Conservation (phyloP, 2,888 invertebrate genomes). For the Auanema freiburgensis region DNA sequence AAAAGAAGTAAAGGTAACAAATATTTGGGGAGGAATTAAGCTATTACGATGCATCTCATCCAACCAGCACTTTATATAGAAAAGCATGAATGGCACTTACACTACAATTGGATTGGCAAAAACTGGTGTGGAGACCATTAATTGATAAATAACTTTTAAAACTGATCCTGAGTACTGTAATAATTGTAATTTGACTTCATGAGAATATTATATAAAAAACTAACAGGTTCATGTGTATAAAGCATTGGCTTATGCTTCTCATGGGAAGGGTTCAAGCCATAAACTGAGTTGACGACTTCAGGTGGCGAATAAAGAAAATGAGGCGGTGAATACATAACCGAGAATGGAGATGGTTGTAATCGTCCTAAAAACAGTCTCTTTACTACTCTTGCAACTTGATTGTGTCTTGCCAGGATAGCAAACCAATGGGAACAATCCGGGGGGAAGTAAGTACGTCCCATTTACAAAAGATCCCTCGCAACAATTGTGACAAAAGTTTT, state of each 20-base stretch:
- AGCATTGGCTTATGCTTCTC: constrained; percentile 38
- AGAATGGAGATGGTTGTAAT: constrained; percentile 47
- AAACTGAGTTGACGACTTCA: constrained; percentile 38
- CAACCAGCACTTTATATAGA: too few relatives aligned
- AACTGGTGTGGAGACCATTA: constrained; percentile 52
- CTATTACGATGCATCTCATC: too few relatives aligned
- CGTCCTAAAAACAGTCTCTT: constrained; percentile 27
- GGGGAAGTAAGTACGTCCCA: constrained; percentile 41
- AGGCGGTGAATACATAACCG: constrained; percentile 54
- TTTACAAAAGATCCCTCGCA: constrained; percentile 36
- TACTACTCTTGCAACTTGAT: neutral
- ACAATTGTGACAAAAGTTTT: constrained; percentile 53
- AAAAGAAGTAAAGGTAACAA: neutral
- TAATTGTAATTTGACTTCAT: neutral
- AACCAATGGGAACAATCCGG: constrained; percentile 47
- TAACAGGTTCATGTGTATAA: constrained; percentile 47
- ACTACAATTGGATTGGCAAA: constrained; percentile 29
- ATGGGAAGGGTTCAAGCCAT: constrained; percentile 37
- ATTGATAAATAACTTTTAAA: constrained; percentile 37
- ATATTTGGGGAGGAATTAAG: too few relatives aligned
- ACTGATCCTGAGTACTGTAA: constrained; percentile 52
- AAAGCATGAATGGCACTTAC: constrained; percentile 25
- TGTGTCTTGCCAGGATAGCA: constrained; percentile 37
- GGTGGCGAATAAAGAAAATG: constrained; percentile 51
- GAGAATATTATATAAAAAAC: constrained; percentile 1